These are phyloP conservation scores for Mirounga angustirostris DNA, from an alignment of 2,113 vertebrate genomes.

Conservation along the genomic window DNA sequence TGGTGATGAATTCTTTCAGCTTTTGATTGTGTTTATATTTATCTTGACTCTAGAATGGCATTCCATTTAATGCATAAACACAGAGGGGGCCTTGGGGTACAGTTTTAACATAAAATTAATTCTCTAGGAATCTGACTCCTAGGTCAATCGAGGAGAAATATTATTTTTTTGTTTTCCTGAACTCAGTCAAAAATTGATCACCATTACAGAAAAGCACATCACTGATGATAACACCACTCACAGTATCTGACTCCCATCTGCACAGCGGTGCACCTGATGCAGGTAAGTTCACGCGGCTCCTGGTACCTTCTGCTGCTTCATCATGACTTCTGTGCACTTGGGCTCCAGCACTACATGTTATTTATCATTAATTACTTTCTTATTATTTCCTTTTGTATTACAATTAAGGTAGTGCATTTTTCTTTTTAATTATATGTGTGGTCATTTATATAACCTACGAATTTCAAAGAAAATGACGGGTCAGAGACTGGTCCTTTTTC, in stretches of 20 bases:
- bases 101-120: background rate
- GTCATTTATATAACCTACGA: background rate
- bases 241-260: accelerated
- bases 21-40: background rate
- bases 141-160: background rate
- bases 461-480: background rate
- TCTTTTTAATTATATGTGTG: background rate
- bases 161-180: background rate
- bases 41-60: background rate
- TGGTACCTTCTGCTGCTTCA: accelerated
- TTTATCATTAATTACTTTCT: background rate
- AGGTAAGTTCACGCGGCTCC: accelerated
- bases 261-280: accelerated
- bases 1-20: background rate
- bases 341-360: accelerated
- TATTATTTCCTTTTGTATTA: background rate
- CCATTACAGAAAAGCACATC: background rate
- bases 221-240: accelerated
- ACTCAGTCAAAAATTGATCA: background rate
- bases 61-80: background rate
- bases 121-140: background rate
- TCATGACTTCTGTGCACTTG: accelerated
- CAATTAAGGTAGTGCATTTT: background rate
- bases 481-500: background rate
- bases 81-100: background rate